These are phyloP conservation scores for Penaeus japonicus DNA, from an alignment of 1,140 invertebrate genomes.

Conservation along the genomic window DNA sequence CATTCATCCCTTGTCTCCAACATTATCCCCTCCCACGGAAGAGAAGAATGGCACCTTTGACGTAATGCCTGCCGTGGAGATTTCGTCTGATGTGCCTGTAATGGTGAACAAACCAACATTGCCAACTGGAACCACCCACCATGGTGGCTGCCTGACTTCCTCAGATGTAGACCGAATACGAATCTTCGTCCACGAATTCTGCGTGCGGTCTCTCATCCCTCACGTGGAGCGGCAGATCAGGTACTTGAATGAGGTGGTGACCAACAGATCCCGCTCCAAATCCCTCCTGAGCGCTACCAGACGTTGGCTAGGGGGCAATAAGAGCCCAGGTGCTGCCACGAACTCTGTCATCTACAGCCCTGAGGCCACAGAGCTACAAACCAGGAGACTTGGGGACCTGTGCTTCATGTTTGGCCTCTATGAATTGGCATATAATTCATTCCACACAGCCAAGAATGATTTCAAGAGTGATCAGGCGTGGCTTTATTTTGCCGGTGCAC, in stretches of 20 bases:
- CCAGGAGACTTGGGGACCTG: constrained; percentile 90
- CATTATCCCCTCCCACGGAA: constrained; percentile 14
- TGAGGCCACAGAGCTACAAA: constrained; percentile 92
- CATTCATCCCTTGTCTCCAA: constrained; percentile 57
- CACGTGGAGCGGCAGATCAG: constrained; percentile 88
- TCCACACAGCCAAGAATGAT: constrained; percentile 94
- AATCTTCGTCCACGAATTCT: constrained; percentile 80
- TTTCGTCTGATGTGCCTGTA: constrained; percentile 49
- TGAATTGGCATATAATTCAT: constrained; percentile 88
- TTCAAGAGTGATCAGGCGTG: constrained; percentile 96
- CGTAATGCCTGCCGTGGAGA: constrained; percentile 36
- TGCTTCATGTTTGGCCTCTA: constrained; percentile 97
- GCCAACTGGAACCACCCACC: constrained; percentile 10
- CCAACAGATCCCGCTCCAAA: constrained; percentile 63
- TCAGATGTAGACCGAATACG: constrained; percentile 83
- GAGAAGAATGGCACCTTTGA: constrained; percentile 51
- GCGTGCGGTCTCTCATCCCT: constrained; percentile 76
- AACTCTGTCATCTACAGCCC: constrained; percentile 71
- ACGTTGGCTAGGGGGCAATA: constrained; percentile 90
- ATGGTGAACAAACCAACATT: constrained; percentile 37
- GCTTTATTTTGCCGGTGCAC: constrained; percentile 93
- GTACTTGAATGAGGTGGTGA: constrained; percentile 79
- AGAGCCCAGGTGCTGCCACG: constrained; percentile 44
- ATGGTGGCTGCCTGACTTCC: constrained; percentile 48
- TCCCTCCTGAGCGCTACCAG: constrained; percentile 93